Conservation (phyloP, 2,888 invertebrate species). For the Spialia ferax region DNA sequence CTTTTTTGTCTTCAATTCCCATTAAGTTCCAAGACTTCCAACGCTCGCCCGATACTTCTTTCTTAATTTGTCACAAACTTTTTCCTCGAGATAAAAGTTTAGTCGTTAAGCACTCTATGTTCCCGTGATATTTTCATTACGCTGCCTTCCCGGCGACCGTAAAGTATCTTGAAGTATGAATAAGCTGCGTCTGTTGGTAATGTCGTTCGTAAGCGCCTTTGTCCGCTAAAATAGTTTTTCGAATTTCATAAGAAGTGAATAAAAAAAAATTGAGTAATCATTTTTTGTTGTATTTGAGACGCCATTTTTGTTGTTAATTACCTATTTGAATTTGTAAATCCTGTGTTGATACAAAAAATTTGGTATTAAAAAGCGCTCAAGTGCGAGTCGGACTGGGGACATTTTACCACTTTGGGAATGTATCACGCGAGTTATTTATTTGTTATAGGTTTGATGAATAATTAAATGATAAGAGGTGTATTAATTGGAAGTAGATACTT, state of each 20-base stretch:
- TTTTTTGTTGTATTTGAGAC: no score
- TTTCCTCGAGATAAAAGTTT: slow-evolving; percentile 63
- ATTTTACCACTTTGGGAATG: no score
- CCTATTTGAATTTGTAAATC: no score
- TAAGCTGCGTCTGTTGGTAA: not conserved
- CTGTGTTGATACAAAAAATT: no score
- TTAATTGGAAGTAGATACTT: no score
- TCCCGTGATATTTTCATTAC: slow-evolving; percentile 65
- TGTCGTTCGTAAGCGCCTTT: not conserved
- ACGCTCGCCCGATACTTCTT: slow-evolving; percentile 53
- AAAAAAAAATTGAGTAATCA: no score
- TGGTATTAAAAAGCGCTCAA: no score
- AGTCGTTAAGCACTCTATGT: slow-evolving; percentile 63
- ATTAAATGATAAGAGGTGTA: no score
- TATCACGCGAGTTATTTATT: no score
- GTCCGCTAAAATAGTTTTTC: not conserved
- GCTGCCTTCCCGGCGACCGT: not conserved
- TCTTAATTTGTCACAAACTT: slow-evolving; percentile 75
- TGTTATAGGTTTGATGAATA: no score
- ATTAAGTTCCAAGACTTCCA: slow-evolving; percentile 48
- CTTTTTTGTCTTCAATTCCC: slow-evolving; percentile 53
- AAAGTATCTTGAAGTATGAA: slow-evolving; percentile 5
- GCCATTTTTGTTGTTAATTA: no score
- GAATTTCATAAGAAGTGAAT: not conserved
- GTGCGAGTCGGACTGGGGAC: no score